Evolutionary conservation across 2,888 invertebrate genomes (phyloP).

Genomic region (Sepiola atlantica): DNA sequence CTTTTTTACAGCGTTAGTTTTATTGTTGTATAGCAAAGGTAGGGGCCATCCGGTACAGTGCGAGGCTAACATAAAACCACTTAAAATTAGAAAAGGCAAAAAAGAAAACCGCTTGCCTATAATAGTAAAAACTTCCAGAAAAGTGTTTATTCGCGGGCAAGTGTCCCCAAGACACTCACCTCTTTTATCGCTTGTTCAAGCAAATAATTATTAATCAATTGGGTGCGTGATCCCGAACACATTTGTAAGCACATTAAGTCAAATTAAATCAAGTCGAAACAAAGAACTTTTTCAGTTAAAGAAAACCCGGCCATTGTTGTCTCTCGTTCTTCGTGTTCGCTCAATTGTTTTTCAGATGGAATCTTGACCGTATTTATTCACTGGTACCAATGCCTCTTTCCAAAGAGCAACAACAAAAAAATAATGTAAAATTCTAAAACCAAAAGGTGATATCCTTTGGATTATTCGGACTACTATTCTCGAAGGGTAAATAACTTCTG

Average conservation of each 20-base stretch:
- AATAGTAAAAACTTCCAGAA: not conserved
- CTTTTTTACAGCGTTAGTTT: not conserved
- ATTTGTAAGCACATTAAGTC: not conserved
- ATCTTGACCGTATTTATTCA: not conserved
- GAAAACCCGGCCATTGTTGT: not conserved
- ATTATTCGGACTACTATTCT: no score
- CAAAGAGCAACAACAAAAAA: not conserved
- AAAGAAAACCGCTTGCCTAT: not conserved
- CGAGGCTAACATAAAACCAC: not conserved
- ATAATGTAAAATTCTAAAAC: not conserved
- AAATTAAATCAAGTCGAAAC: conserved; percentile 19
- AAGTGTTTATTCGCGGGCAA: not conserved
- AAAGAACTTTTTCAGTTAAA: not conserved
- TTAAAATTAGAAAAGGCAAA: not conserved
- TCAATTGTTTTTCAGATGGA: not conserved
- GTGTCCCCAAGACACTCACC: not conserved
- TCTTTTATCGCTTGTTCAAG: not conserved
- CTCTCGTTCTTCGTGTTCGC: not conserved
- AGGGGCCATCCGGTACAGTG: not conserved
- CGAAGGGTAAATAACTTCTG: no score
- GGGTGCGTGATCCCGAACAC: not conserved
- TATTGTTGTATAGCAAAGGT: not conserved
- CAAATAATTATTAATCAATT: conserved; percentile 13
- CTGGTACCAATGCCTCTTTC: not conserved
- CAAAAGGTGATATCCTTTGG: not conserved